A percentile compares a stretch with the other conserved stretches of the same genome.
Evolutionary conservation across 2,113 vertebrate species (phyloP).

Genomic region (Ciconia maguari): DNA sequence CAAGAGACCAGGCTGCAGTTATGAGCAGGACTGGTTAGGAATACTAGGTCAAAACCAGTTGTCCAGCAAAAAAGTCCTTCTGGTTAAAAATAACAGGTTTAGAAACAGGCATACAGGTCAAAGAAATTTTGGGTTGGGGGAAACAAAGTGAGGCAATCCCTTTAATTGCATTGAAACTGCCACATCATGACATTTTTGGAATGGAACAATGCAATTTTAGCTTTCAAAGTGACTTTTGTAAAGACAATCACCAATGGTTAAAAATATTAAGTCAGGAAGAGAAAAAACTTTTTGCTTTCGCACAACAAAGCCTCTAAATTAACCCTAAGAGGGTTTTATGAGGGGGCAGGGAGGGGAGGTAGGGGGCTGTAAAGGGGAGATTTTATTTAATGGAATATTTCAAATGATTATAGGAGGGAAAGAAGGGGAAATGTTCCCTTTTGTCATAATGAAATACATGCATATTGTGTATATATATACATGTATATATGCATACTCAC

Average conservation of each 20-base stretch:
- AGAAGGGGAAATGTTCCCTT: neutral
- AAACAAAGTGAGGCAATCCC: neutral
- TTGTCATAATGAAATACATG: neutral
- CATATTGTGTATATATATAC: neutral
- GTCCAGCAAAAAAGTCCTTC: neutral
- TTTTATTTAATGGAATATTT: constrained; percentile 18
- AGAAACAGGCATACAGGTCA: neutral
- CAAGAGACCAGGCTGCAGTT: neutral
- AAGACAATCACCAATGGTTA: neutral
- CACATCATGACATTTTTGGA: neutral
- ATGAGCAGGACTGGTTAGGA: neutral
- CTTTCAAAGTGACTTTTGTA: neutral
- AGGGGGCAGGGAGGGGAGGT: neutral
- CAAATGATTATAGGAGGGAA: neutral
- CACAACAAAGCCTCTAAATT: neutral
- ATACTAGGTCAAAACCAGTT: neutral
- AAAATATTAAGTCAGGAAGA: neutral
- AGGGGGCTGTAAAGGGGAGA: neutral
- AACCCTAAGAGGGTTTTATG: neutral
- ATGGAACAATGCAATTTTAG: neutral
- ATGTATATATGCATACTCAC: neutral
- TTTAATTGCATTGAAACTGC: neutral
- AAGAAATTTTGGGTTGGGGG: neutral
- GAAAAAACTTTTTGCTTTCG: neutral
- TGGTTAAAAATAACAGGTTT: neutral